Base-by-base conservation (phyloP, 2,797 vertebrate genomes). In the Oryzias sinensis region DNA sequence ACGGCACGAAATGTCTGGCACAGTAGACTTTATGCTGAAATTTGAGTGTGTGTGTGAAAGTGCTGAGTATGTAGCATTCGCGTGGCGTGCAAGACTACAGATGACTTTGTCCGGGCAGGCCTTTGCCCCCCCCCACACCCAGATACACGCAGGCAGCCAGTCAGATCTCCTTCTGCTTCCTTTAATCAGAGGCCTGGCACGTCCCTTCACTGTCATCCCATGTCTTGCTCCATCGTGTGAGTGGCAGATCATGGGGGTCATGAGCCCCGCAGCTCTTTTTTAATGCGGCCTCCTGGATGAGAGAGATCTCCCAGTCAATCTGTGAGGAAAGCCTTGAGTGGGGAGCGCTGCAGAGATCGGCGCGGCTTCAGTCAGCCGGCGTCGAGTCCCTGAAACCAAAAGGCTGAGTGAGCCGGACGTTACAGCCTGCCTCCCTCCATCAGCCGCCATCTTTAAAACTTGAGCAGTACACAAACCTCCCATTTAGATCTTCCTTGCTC, bases 41-140 rank as follows among this genome's bases (percentile, higher is more conserved):
- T 81, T 53, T 79, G 68, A 85, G 65, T 77, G 64, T 79, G 64
- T 79, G 64, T 58, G 72, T 11, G 22, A 81, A 85, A 83, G 50
- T 82, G 80, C 82, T 89, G 85, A 87, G 66, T 15, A 20, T 67
- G 61, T 53, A 65, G 65, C 46, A 47, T 43, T 16, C 43, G 37
- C 43, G 45, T 2, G 33, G 43, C 33, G 40, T 25, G 25, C 59
- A 11, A 46, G 43, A 2, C 20, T 5, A 44, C 5, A 1, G 29
- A 50, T 46, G 67, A 66, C 65, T 72, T 57, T 58, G 50, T 50
- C 40, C 70, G 65, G 57, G 49, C 25, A 56, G 41, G 47, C 50
- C 37, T 62, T 18, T 27, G 27, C 27, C 6, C 33, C 45, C 72
- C 2, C 80, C 57, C 62, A 68, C 70, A 22, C 80, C 57, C 62